A percentile compares a stretch with the other conserved stretches of the same genome.
Conservation (phyloP, 2,113 vertebrate species). For the Rhombomys opimus region DNA sequence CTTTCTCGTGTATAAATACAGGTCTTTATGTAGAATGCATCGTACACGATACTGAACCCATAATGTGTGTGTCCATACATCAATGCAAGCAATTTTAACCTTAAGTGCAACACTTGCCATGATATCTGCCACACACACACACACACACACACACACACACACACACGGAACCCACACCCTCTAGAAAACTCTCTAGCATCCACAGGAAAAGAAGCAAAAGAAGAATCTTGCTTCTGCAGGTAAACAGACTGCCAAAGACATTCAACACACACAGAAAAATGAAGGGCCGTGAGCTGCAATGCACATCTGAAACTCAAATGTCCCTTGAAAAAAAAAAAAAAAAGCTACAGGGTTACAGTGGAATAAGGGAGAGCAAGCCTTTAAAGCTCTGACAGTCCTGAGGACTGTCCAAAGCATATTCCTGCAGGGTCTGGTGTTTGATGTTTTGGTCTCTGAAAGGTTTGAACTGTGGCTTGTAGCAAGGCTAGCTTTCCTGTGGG, state of each 20-base stretch:
- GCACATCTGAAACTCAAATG: conserved; percentile 38
- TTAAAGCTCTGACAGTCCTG: not conserved
- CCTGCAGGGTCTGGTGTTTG: not conserved
- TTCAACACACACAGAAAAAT: conserved; percentile 14
- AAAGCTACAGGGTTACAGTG: not conserved
- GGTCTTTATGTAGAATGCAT: not conserved
- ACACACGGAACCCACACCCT: not conserved
- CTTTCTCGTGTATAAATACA: not conserved
- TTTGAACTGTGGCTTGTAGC: not conserved
- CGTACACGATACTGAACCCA: not conserved
- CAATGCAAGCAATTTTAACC: conserved; percentile 36
- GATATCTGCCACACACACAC: not conserved
- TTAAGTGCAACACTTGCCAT: not conserved
- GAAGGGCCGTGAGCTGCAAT: not conserved
- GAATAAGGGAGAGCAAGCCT: not conserved
- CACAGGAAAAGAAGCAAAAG: not conserved
- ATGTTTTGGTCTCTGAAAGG: not conserved
- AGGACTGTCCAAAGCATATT: not conserved
- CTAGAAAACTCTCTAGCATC: conserved; percentile 50
- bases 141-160: too few relatives aligned
- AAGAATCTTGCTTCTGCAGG: not conserved
- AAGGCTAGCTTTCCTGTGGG: not conserved
- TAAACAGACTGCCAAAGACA: conserved; percentile 39
- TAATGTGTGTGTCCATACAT: not conserved
- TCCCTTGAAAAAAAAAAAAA: not conserved